Evolutionary conservation across 2,113 vertebrate genomes (phyloP), one percentile per base, ranked within the genome.

Genomic region (Embiotoca jacksoni): DNA sequence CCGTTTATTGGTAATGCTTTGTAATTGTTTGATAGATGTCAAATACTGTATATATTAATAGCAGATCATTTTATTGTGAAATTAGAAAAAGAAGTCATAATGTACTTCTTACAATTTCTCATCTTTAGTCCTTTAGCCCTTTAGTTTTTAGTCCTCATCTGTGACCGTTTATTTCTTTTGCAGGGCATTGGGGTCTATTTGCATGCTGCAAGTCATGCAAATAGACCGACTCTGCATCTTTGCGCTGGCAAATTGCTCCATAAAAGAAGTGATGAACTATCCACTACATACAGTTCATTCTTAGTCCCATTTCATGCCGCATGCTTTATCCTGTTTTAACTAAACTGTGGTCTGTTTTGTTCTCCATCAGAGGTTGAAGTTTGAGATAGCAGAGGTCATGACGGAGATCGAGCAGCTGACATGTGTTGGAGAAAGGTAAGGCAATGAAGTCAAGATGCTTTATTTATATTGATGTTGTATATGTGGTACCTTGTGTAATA

Each of bases 361-460:
- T 58, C 15, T 73, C 31, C 59, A 33, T 66, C 8, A 99, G 98
- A 96, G 97, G 88, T 93, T 99, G 93, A 99, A 99, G 91, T 97
- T 96, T 87, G 98, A 99, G 89, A 99, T 99, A 32, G 96, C 98
- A 0, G 98, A 99, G 80, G 98, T 99, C 78, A 99, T 99, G 98
- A 99, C 97, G 0, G 98, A 99, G 93, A 99, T 99, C 10, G 97
- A 99, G 92, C 98, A 96, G 80, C 93, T 99, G 82, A 98, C 98
- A 1, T 98, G 97, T 32, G 95, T 96, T 2, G 97, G 98, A 88
- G 98, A 99, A 87, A 98, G 96, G 98, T 98, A 82, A 91, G 93
- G 72, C 16, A 10, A 47, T 16, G 4, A 39, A 52, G 3, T 52
- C 6, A 6, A 1, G 30, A 60, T 7, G 47, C 49, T 47, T 33